These are phyloP conservation scores for Allacma fusca DNA, from an alignment of 2,888 invertebrate species.

Conservation along the genomic window DNA sequence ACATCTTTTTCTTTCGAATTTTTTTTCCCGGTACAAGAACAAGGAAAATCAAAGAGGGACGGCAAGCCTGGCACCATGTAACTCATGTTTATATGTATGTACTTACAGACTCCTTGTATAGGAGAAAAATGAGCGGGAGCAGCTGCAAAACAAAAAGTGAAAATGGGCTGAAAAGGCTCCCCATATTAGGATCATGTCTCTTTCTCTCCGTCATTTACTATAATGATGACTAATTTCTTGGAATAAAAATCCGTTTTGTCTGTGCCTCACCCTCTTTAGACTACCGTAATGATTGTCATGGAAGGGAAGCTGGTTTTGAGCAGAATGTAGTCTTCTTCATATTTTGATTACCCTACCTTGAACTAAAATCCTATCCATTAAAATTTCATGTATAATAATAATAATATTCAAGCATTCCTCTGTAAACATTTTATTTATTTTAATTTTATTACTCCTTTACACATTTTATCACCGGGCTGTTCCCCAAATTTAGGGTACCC, in stretches of 20 bases:
- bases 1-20: slow-evolving; percentile 28
- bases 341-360: too few species aligned
- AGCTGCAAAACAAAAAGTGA: slow-evolving; percentile 61
- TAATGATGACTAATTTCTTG: slow-evolving; percentile 58
- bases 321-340: too few species aligned
- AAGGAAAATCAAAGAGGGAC: slow-evolving; percentile 29
- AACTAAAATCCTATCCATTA: too few species aligned
- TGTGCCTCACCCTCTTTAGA: not conserved
- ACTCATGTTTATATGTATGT: not conserved
- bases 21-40: not conserved
- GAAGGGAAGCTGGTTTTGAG: too few species aligned
- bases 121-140: slow-evolving; percentile 61
- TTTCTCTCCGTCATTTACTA: slow-evolving; percentile 45
- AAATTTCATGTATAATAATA: too few species aligned
- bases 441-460: too few species aligned
- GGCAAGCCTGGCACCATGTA: not conserved
- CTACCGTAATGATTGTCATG: not conserved
- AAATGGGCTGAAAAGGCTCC: slow-evolving; percentile 50
- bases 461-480: too few species aligned
- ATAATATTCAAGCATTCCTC: too few species aligned
- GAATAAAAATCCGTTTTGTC: slow-evolving; percentile 47
- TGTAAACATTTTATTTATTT: too few species aligned
- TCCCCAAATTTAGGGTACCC: too few species aligned
- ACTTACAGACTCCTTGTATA: not conserved
- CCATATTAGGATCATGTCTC: slow-evolving; percentile 21